These are phyloP conservation scores for Notarius lentiginosus DNA, from an alignment of 2,113 vertebrate genomes.

Conservation along the genomic window DNA sequence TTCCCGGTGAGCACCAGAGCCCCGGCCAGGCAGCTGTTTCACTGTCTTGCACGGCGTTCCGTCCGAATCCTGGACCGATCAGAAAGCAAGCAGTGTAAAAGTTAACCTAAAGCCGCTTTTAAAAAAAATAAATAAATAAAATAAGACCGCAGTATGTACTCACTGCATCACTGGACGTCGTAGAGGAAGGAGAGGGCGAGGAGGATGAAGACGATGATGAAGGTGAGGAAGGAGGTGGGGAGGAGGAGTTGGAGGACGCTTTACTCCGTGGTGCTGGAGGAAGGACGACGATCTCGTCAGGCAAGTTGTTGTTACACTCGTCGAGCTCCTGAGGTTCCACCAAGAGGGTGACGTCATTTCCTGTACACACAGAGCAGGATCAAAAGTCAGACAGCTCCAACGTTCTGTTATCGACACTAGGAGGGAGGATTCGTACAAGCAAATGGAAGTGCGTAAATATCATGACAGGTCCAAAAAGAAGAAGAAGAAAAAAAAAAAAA, in stretches of 20 bases:
- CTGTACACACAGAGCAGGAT: constrained; percentile 64
- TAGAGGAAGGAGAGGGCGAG: constrained; percentile 84
- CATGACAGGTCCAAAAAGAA: neutral
- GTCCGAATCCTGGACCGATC: constrained; percentile 84
- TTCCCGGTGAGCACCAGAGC: constrained; percentile 78
- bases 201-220: constrained; percentile 89
- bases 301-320: constrained; percentile 93
- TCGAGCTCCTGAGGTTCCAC: constrained; percentile 90
- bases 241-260: constrained; percentile 90
- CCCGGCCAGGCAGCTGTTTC: constrained; percentile 84
- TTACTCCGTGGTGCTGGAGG: constrained; percentile 80
- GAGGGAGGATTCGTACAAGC: neutral
- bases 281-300: constrained; percentile 80
- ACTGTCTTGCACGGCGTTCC: constrained; percentile 93
- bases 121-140: no score
- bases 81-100: neutral
- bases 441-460: neutral
- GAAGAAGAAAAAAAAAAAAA: neutral
- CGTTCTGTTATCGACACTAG: neutral
- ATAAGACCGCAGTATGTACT: constrained; percentile 62
- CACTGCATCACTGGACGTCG: constrained; percentile 93
- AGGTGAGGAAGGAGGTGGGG: constrained; percentile 85
- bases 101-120: neutral
- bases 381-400: neutral
- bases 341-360: constrained; percentile 87